Evolutionary conservation across 2,888 invertebrate species (phyloP).

Genomic region (Argynnis bischoffii): DNA sequence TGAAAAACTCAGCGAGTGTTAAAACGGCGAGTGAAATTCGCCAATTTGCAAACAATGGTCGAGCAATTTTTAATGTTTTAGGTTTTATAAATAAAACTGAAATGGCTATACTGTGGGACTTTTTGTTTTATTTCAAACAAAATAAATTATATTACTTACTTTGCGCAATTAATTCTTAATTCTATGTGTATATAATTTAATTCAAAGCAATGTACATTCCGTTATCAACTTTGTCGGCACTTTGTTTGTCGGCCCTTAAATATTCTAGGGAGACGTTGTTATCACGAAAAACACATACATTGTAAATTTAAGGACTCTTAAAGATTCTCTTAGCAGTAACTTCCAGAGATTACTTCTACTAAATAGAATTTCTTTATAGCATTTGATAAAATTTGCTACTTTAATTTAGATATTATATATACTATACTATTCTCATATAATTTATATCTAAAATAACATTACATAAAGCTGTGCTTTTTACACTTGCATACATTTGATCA

Average conservation of each 20-base stretch:
- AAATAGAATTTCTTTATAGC: not conserved
- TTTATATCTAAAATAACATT: too few relatives aligned
- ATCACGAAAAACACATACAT: conserved; percentile 38
- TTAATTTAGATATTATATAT: too few relatives aligned
- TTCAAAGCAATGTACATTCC: conserved; percentile 10
- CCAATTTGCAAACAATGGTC: conserved; percentile 37
- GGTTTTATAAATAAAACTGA: conserved; percentile 32
- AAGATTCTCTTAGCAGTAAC: conserved; percentile 31
- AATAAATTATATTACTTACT: conserved; percentile 10
- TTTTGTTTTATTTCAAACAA: not conserved
- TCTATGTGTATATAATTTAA: conserved; percentile 7
- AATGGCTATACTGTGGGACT: conserved; percentile 13
- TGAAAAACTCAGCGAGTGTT: conserved; percentile 34
- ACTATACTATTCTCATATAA: too few relatives aligned
- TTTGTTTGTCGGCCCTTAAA: conserved; percentile 33
- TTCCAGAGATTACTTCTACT: conserved; percentile 28
- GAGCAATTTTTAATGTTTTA: conserved; percentile 36
- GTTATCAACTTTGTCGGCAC: conserved; percentile 19
- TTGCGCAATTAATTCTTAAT: not conserved
- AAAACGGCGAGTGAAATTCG: conserved; percentile 35
- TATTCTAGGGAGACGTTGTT: conserved; percentile 35
- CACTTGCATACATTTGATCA: too few relatives aligned
- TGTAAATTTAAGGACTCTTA: conserved; percentile 32
- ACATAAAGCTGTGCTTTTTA: too few relatives aligned
- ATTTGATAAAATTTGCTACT: not conserved